phyloP scores from a whole-genome alignment of 2,888 invertebrate species.

The Drosophila maculinotata region DNA sequence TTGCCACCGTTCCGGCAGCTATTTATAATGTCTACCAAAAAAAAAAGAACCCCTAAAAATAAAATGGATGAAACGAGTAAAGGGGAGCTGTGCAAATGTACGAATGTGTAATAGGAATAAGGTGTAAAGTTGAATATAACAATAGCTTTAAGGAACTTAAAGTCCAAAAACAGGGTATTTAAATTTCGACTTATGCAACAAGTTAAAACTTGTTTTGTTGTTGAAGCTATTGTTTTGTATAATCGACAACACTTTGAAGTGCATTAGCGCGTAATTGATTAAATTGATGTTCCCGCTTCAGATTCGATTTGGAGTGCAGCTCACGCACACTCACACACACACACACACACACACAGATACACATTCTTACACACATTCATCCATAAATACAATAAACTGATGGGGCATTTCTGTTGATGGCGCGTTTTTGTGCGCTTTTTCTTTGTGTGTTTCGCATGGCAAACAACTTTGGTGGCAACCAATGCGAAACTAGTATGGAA shows the following conservation, averaged over 20 bases:
- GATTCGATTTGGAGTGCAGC: conserved; percentile 3
- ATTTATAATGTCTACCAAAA: conserved; percentile 6
- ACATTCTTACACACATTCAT: not conserved
- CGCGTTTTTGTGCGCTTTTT: too few relatives aligned
- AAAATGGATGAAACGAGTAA: conserved; percentile 8
- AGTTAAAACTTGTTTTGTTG: conserved; percentile 2
- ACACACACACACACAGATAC: conserved; percentile 7
- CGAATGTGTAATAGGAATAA: not conserved
- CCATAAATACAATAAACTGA: conserved; percentile 7
- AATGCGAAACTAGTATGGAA: conserved; percentile 48
- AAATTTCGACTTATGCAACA: conserved; percentile 1
- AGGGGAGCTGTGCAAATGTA: not conserved
- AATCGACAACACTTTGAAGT: conserved; percentile 48
- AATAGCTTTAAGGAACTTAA: too few relatives aligned
- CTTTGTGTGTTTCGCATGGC: conserved; percentile 44
- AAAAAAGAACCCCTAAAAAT: not conserved
- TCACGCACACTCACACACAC: conserved; percentile 7
- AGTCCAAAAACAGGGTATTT: conserved; percentile 6
- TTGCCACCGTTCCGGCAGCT: conserved; percentile 6
- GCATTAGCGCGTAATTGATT: conserved; percentile 64
- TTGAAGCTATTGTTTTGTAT: conserved; percentile 40
- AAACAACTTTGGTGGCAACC: conserved; percentile 45
- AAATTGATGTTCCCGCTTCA: conserved; percentile 48
- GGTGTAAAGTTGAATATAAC: too few relatives aligned
- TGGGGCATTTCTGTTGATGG: conserved; percentile 50